Percentiles rank a stretch among this genome's conserved stretches.
Conservation (phyloP, 2,113 vertebrate genomes). For the Propithecus coquereli region DNA sequence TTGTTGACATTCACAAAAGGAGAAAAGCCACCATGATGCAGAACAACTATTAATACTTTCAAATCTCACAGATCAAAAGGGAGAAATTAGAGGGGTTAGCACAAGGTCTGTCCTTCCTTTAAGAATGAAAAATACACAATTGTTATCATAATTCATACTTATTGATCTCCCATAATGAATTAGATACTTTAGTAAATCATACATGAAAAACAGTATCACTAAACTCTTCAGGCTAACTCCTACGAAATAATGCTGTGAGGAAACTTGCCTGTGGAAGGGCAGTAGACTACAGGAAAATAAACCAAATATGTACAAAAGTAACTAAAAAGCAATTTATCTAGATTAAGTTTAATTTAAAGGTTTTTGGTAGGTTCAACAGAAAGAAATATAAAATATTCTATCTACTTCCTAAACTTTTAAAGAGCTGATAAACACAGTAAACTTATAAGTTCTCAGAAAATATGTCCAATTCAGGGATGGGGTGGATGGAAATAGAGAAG, state of each 20-base stretch:
- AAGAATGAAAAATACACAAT: neutral
- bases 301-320: neutral
- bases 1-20: neutral
- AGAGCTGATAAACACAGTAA: neutral
- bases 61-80: constrained; percentile 26
- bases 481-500: neutral
- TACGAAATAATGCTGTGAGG: neutral
- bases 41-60: neutral
- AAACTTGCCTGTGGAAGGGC: neutral
- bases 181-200: neutral
- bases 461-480: neutral
- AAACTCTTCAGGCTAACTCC: neutral
- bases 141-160: neutral
- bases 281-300: neutral
- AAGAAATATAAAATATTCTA: neutral
- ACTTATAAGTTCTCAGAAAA: constrained; percentile 39
- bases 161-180: neutral
- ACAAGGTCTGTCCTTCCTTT: neutral
- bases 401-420: neutral
- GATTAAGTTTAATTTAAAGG: neutral
- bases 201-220: neutral
- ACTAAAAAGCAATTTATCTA: constrained; percentile 3
- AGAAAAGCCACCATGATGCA: neutral
- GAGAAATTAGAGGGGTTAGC: neutral
- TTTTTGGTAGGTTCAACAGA: neutral